A percentile compares a stretch with the other conserved stretches of the same genome.
Evolutionary conservation across 2,113 vertebrate species (phyloP).

Genomic region (Willisornis vidua): DNA sequence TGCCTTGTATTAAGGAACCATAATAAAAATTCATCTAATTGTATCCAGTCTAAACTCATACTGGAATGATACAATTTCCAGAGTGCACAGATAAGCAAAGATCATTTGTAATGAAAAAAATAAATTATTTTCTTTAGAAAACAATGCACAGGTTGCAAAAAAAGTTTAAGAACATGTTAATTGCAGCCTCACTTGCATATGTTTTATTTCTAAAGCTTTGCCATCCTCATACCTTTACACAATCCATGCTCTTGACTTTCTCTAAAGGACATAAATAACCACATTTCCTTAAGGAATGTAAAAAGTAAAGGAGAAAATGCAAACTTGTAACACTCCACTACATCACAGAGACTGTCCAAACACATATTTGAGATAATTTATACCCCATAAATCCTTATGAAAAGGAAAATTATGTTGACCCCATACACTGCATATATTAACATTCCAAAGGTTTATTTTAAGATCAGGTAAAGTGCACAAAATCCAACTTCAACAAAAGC

Average conservation of each 20-base stretch:
- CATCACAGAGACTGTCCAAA: not conserved
- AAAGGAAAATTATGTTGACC: not conserved
- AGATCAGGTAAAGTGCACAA: not conserved
- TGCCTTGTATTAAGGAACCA: not conserved
- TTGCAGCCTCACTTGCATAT: not conserved
- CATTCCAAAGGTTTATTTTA: too few species aligned
- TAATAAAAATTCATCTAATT: not conserved
- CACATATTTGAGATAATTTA: not conserved
- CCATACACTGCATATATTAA: not conserved
- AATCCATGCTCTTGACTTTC: not conserved
- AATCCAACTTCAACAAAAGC: not conserved
- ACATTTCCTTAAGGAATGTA: not conserved
- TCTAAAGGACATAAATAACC: not conserved
- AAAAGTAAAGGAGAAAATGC: not conserved
- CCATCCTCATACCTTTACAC: not conserved
- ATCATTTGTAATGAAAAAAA: fast-evolving
- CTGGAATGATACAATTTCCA: not conserved
- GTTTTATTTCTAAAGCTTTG: not conserved
- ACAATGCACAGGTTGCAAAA: not conserved
- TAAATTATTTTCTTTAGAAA: not conserved
- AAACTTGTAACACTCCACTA: not conserved
- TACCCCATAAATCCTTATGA: not conserved
- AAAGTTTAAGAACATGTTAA: not conserved
- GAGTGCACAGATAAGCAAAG: not conserved
- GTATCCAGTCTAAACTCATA: not conserved